A percentile compares a stretch with the other conserved stretches of the same genome.
Conservation (phyloP, 2,113 vertebrate species). For the Brachyhypopomus occidentalis region DNA sequence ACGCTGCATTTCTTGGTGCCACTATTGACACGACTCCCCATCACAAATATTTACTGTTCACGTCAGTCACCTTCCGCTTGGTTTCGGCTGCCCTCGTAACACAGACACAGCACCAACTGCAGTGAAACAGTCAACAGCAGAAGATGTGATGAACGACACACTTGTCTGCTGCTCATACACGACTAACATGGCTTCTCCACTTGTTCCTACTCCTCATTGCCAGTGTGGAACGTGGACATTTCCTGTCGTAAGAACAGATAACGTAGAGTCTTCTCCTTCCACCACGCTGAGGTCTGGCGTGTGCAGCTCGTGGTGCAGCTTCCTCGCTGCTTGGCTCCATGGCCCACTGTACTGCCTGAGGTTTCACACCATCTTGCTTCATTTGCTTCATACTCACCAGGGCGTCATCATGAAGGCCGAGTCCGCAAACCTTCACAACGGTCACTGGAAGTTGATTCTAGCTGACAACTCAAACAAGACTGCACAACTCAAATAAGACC, state of each 20-base stretch:
- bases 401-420: neutral
- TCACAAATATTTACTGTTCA: conserved; percentile 52
- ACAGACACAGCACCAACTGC: conserved; percentile 13
- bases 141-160: neutral
- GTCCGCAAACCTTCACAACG: conserved; percentile 4
- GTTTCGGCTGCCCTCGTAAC: conserved; percentile 14
- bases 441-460: neutral
- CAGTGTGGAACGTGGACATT: no score
- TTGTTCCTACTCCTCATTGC: no score
- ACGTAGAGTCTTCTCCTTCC: no score
- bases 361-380: neutral
- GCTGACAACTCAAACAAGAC: neutral
- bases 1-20: neutral
- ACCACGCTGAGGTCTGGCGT: neutral
- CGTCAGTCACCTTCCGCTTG: conserved; percentile 25
- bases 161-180: no score
- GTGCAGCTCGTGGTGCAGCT: no score
- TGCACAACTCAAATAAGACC: neutral
- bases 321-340: no score
- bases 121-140: neutral
- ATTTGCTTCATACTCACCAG: conserved; percentile 18
- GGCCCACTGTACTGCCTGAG: neutral
- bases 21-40: conserved; percentile 21
- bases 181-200: no score
- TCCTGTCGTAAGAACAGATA: no score